Base-by-base conservation (phyloP, 1,140 invertebrate species). In the Lordiphosa stackelbergi region DNA sequence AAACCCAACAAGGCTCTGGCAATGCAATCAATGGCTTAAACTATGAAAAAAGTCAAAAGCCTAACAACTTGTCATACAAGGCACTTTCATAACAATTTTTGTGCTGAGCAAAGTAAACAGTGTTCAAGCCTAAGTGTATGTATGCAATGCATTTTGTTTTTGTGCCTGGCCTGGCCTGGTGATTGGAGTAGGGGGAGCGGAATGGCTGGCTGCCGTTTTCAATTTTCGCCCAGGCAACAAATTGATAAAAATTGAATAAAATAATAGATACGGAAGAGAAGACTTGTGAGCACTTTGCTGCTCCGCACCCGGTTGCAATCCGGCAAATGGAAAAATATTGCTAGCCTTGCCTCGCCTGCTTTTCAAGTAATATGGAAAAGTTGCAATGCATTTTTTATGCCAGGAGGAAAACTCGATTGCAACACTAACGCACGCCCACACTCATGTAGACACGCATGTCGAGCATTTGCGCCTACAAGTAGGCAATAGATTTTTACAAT, bases 241-340 rank as follows among this genome's bases (percentile, higher is more conserved):
- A 81, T 81, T 81, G 71, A 81, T 79, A 64, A 75, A 79, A 79
- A 79, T 79, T 71, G 66, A 71, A 79, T 81, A 81, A 71, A 71
- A 81, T 74, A 74, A 68, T 58, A 51, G 56, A 46, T 40, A 42
- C n/a, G 5, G 36, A 36, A 37, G 36, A 47, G 45, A 31, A 41
- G 35, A 37, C 16, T 16, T 42, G 37, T 48, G 42, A 53, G 55
- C 45, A 43, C 43, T 66, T 11, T 9, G 22, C 42, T 65, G 45
- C 28, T 31, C 28, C 7, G 28, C 28, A 31, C 28, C 28, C 28
- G 28, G 28, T 52, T 68, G 64, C 54, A 68, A 68, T 68, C 22
- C 63, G 28, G 66, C 48, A 69, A 69, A 69, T 69, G 65, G 57
- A 69, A 69, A 61, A 61, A 45, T 42, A 53, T 53, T 45, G 52